Percentiles rank a stretch among this genome's conserved stretches.
Conservation (phyloP, 1,140 invertebrate genomes). For the Solenopsis fugax region DNA sequence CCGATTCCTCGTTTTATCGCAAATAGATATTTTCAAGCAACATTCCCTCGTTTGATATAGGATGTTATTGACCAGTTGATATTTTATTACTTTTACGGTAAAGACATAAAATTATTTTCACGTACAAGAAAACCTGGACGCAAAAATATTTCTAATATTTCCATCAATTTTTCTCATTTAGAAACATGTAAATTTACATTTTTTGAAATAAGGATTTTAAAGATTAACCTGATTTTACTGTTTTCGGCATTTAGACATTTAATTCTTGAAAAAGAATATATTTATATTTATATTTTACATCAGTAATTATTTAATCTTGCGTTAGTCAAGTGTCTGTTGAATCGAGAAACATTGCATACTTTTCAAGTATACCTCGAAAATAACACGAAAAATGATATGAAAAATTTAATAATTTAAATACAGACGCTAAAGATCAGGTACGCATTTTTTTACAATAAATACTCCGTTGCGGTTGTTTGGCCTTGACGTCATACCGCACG, state of each 20-base stretch:
- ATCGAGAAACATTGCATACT: background rate
- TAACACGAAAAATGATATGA: background rate
- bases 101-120: background rate
- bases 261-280: background rate
- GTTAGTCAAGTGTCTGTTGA: slow-evolving; percentile 16
- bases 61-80: background rate
- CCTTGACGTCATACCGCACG: background rate
- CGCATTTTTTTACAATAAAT: background rate
- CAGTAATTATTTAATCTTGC: background rate
- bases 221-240: background rate
- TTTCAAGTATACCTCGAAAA: background rate
- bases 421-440: background rate
- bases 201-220: background rate
- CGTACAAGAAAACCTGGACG: background rate
- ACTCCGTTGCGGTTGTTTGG: background rate
- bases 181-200: background rate
- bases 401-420: background rate
- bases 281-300: background rate
- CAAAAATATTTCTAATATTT: background rate
- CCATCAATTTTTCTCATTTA: background rate
- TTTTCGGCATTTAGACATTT: background rate
- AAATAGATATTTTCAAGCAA: slow-evolving; percentile 17
- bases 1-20: slow-evolving; percentile 11
- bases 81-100: background rate
- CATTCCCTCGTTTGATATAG: background rate